Conservation (phyloP, 2,888 invertebrate species). For the Sepiola atlantica region DNA sequence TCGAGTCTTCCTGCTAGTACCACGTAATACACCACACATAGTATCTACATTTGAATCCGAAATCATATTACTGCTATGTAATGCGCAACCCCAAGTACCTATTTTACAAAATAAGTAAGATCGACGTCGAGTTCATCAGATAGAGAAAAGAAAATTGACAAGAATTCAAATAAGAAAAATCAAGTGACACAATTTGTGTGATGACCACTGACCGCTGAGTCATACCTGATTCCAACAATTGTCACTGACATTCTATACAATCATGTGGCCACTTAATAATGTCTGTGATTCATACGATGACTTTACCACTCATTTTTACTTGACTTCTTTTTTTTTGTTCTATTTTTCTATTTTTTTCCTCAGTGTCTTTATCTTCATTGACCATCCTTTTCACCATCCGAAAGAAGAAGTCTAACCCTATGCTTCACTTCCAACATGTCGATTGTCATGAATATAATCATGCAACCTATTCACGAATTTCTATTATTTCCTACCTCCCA, state of each 20-base stretch:
- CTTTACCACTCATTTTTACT: neutral
- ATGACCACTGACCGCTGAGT: neutral
- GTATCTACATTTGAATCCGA: too few species aligned
- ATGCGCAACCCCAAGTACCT: too few species aligned
- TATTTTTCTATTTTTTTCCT: too few species aligned
- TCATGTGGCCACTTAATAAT: neutral
- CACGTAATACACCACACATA: too few species aligned
- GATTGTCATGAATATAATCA: slow-evolving; percentile 32
- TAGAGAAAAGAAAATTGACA: neutral
- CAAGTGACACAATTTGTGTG: neutral
- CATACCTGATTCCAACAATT: neutral
- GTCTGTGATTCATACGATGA: neutral
- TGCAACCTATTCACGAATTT: slow-evolving; percentile 4
- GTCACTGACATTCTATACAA: neutral
- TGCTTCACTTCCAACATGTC: neutral
- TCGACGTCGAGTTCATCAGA: neutral
- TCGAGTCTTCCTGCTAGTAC: too few species aligned
- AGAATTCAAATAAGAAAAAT: neutral
- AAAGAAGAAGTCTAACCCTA: neutral
- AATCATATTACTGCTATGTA: too few species aligned
- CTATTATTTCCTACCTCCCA: neutral
- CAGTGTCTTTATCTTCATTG: neutral
- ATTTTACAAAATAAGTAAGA: too few species aligned
- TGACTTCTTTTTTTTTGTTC: neutral
- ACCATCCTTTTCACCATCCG: neutral